These are phyloP conservation scores for Dolichoris vasculosae DNA, from an alignment of 1,140 invertebrate species.

Conservation along the genomic window DNA sequence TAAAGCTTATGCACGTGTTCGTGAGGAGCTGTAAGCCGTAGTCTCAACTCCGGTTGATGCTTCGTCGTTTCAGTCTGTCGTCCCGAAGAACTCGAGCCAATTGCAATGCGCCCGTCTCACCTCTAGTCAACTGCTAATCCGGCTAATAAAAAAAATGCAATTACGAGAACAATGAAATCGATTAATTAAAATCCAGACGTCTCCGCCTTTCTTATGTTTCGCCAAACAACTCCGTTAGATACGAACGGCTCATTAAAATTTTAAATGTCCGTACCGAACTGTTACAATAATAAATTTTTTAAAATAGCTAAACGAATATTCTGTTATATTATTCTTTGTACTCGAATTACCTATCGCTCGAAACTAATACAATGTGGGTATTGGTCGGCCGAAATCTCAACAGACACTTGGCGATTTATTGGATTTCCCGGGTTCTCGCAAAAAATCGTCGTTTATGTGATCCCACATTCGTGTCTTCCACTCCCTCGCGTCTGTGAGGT, in stretches of 20 bases:
- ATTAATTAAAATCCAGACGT: neutral
- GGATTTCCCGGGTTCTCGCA: neutral
- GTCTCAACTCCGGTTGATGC: neutral
- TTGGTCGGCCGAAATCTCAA: neutral
- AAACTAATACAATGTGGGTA: too few species aligned
- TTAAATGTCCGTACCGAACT: neutral
- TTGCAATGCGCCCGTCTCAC: too few species aligned
- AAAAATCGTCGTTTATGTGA: neutral
- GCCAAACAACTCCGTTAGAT: neutral
- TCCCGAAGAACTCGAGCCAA: too few species aligned
- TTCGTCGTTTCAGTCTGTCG: neutral
- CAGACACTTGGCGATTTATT: neutral
- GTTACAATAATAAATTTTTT: too few species aligned
- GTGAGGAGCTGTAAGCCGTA: too few species aligned
- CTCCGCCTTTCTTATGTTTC: neutral
- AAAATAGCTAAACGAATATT: too few species aligned
- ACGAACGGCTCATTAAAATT: neutral
- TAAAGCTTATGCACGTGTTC: too few species aligned
- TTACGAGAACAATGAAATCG: neutral
- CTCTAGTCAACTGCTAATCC: neutral
- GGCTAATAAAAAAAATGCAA: neutral
- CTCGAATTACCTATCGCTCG: too few species aligned
- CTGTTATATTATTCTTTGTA: too few species aligned
- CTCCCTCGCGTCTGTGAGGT: too few species aligned
- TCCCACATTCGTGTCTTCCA: neutral